Conservation (phyloP, 2,888 invertebrate genomes). For the Dichetophora obliterata region DNA sequence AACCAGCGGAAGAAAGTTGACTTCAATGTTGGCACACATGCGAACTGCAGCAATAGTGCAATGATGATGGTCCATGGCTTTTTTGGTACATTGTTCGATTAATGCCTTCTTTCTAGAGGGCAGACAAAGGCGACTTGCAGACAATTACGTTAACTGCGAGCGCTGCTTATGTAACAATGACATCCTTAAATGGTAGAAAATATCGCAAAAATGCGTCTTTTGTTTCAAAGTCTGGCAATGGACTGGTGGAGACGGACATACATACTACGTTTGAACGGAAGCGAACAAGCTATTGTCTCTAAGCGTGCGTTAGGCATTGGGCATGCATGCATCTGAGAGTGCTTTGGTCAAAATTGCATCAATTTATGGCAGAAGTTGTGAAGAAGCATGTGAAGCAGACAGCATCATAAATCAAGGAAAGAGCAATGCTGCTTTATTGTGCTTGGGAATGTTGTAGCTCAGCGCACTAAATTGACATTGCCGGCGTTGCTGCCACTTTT, state of each 20-base stretch:
- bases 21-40: not conserved
- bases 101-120: not conserved
- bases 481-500: not conserved
- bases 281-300: not conserved
- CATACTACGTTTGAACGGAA: not conserved
- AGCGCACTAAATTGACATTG: not conserved
- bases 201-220: constrained; percentile 25
- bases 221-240: not conserved
- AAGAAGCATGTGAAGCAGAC: not conserved
- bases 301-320: not conserved
- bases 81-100: not conserved
- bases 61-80: not conserved
- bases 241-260: not conserved
- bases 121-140: constrained; percentile 20
- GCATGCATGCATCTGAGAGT: not conserved
- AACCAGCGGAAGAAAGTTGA: not conserved
- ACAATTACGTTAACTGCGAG: constrained; percentile 24
- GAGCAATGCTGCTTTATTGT: not conserved
- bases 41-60: not conserved
- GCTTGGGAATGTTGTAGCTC: not conserved
- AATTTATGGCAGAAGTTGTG: constrained; percentile 6
- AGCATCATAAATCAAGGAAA: constrained; percentile 9
- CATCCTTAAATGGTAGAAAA: constrained; percentile 26
- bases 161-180: constrained; percentile 22
- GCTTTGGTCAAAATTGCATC: constrained; percentile 19